Base-by-base conservation (phyloP, 2,113 vertebrate genomes). In the Cygnus atratus region DNA sequence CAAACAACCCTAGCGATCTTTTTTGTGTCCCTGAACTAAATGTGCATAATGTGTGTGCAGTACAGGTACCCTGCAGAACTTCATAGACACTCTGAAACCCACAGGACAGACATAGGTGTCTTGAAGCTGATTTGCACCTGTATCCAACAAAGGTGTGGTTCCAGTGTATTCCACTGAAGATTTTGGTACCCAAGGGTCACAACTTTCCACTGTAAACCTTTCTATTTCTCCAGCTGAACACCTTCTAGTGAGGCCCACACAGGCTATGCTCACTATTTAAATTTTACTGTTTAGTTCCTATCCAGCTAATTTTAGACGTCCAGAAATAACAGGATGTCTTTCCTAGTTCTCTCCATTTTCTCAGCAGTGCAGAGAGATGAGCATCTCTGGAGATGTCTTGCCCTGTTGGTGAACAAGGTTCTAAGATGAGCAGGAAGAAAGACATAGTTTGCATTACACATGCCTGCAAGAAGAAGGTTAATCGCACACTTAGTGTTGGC, bases 1-100 rank as follows among this genome's bases (percentile, higher is more conserved):
- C 16, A 26, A 76, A 26, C 10, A 61, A 6, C 6, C 28, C 5
- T 44, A 35, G 68, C 8, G 28, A 70, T 41, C 1, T 33, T 61
- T 75, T 67, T 33, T 76, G 33, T 73, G 48, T 13, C 31, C 9
- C 58, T 85, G 44, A 24, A 37, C 37, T 65, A 41, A 9, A 15
- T 67, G 16, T 37, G n/a, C 9, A 31, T 10, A n/a, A 13, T 5
- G 15, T 0, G 0, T 5, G 3, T 2, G 0, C 17, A 73, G 58
- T n/a, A 33, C 6, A 37, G 19, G 11, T 37, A n/a, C n/a, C 66
- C 29, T 44, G 7, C 39, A 48, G 29, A 92, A 3, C 35, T 74
- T 79, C 3, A 9, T 2, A 8, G 37, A 50, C 4, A 1, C 55
- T 87, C 75, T 83, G 79, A 70, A 90, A 80, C 11, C 9, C 21